Conservation (phyloP, 2,797 vertebrate species). For the Erithacus rubecula region DNA sequence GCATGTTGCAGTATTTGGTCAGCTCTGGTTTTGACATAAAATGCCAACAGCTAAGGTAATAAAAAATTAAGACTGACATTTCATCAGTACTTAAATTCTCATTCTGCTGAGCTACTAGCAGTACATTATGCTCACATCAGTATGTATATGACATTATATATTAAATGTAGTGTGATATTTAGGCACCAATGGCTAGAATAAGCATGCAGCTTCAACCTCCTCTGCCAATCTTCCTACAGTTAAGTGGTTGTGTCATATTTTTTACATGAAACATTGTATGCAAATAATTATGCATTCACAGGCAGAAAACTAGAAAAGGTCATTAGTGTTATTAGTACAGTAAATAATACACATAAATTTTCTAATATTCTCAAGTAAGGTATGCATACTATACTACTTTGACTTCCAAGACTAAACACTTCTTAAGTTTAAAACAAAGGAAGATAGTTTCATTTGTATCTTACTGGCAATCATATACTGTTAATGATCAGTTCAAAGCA, state of each 20-base stretch:
- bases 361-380: background rate
- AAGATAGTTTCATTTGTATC: background rate
- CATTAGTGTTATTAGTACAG: background rate
- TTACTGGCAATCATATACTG: background rate
- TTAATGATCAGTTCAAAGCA: background rate
- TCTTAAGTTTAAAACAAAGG: background rate
- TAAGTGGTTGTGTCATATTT: conserved; percentile 15
- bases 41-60: conserved; percentile 43
- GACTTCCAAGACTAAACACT: background rate
- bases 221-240: background rate
- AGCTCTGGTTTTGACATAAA: conserved; percentile 48
- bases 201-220: background rate
- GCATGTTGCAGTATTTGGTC: background rate
- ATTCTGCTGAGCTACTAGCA: conserved; percentile 56
- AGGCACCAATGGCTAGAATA: conserved; percentile 27
- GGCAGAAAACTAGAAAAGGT: background rate
- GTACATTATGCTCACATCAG: conserved; percentile 50
- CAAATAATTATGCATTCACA: background rate
- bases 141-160: conserved; percentile 40
- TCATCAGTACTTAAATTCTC: conserved; percentile 9
- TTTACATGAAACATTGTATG: background rate
- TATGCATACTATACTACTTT: background rate
- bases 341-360: background rate
- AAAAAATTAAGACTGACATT: conserved; percentile 59
- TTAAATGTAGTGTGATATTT: conserved; percentile 35